phyloP scores from a whole-genome alignment of 2,113 vertebrate genomes.

The Connochaetes taurinus region DNA sequence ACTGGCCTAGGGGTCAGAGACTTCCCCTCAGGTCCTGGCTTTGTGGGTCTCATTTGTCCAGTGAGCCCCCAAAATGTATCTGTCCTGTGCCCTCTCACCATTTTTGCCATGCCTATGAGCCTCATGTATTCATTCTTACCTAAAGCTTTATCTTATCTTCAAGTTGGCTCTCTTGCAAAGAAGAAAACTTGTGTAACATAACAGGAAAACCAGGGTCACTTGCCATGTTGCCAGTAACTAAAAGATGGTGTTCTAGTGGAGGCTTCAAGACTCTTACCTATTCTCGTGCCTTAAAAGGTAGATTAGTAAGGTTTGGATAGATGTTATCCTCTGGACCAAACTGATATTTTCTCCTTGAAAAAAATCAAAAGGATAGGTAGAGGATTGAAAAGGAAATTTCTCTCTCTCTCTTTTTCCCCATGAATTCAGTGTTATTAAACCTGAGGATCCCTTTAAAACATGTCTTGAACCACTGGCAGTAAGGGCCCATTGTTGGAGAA shows the following conservation, averaged over 20 bases:
- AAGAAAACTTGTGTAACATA: not conserved
- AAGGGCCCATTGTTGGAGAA: not conserved
- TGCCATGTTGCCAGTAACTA: not conserved
- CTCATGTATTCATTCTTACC: not conserved
- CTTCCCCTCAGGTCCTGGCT: not conserved
- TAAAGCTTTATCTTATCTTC: not conserved
- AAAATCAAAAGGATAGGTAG: not conserved
- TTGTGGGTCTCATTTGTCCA: not conserved
- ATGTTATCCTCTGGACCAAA: not conserved
- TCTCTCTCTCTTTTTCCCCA: not conserved
- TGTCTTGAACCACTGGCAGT: not conserved
- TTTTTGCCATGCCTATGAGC: not conserved
- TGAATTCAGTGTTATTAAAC: not conserved
- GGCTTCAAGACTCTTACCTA: not conserved
- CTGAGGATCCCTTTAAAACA: not conserved
- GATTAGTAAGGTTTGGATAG: not conserved
- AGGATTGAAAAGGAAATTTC: not conserved
- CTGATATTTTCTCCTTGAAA: not conserved
- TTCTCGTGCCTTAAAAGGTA: not conserved
- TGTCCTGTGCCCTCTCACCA: not conserved
- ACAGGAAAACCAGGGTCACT: not conserved
- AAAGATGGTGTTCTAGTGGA: not conserved
- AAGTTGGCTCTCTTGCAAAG: not conserved
- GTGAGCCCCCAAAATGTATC: not conserved
- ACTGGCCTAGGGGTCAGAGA: not conserved